Base-by-base conservation (phyloP, 2,888 invertebrate species). In the Myopa tessellatipennis region DNA sequence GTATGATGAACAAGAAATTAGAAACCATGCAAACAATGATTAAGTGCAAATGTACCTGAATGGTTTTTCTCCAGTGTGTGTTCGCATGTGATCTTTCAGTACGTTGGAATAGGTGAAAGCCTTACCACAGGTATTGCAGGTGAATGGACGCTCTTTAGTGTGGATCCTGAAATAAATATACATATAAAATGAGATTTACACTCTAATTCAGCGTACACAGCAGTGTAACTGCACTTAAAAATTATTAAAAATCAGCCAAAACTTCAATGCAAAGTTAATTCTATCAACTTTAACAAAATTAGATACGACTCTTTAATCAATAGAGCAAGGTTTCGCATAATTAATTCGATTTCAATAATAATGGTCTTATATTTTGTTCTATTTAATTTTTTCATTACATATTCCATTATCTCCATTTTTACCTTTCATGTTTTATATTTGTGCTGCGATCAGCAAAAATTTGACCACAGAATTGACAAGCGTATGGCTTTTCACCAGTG, bases 351-450 rank as follows among this genome's bases (percentile, higher is more conserved):
- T 26, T 26, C 26, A 26, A 26, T 26, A 26, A 52, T 26, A 26
- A 26, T 2, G 26, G 26, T 26, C 26, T 26, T 26, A 26, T 26
- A 26, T 26, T 26, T 26, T 26, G 1, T 26, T 26, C 26, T 2
- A 26, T 26, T 26, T 26, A 26, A 26, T 26, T 26, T 26, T 18
- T 38, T 1, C 58, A 3, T n/a, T 10, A n/a, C n/a, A n/a, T n/a
- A 26, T 26, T 26, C 26, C 26, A 26, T 26, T 26, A 26, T 26
- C 26, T 26, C 2, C 2, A 26, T 12, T 18, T 4, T n/a, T 58
- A 88, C 88, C 89, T 84, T 84, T 89, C 90, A 74, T 89, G 89
- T 16, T 89, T 88, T 69, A 90, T 89, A 70, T 89, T 87, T 18
- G 89, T 88, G 58, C 89, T 90, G 52, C 89, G 88, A 85, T 89